Base-by-base conservation (phyloP, 2,113 vertebrate genomes). In the Plestiodon gilberti region DNA sequence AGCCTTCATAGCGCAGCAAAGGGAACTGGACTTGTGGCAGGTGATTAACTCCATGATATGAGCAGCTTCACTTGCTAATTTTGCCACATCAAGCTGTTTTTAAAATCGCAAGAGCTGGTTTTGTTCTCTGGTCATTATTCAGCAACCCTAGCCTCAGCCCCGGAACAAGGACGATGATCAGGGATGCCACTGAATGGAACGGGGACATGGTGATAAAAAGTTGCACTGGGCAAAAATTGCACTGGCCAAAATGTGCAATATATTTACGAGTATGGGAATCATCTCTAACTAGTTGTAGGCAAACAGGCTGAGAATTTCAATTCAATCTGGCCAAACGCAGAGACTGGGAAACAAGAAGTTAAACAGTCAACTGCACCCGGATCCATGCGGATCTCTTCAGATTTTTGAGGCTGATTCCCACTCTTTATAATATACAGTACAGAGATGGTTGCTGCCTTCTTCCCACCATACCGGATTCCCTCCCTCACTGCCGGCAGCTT, bases 321-420 rank as follows among this genome's bases (percentile, higher is more conserved):
- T 94, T 90, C 90, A 91, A 90, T 93, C 92, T 90, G 84, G 81
- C 59, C 35, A 38, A 94, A 87, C 14, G 89, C 85, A 91, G 81
- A 90, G 93, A 94, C 90, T 94, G 94, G 95, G 96, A 98, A 98
- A 98, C 96, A 95, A 96, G 98, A 99, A 99, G 97, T 98, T 98
- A 99, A 97, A 97, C 96, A 92, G 96, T 97, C 87, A 94, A 86
- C 95, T 92, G 86, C 85, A 93, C 95, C 73, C 88, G 90, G 97
- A 98, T 98, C 97, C 97, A 97, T 96, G 95, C 95, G 96, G 96
- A 93, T 6, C 6, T 10, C 14, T 23, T 40, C 71, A 22, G 9
- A 23, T 13, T 43, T 7, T 25, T 30, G 9, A 18, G 15, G 15
- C 30, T 17, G 28, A 64, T 25, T 25, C 38, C 9, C 17, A 13